Base-by-base conservation (phyloP, 1,140 invertebrate genomes). In the Sycobia sp. region DNA sequence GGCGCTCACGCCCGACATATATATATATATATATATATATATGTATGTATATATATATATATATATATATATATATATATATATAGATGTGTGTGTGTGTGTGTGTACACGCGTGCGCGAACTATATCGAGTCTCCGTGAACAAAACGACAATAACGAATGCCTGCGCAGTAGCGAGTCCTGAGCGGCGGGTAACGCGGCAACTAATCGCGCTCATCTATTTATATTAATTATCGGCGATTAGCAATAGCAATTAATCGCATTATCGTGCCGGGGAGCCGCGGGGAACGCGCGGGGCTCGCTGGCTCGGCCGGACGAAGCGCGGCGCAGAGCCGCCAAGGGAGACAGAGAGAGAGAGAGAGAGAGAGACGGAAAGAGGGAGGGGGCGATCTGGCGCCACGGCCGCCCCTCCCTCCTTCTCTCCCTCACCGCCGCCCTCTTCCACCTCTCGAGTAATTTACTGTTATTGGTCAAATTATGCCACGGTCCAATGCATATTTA, bases 221-320 rank as follows among this genome's bases (percentile, higher is more conserved):
- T 82, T 82, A 82, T 82, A 82, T 82, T 81, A 82, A 82, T 82
- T 80, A 82, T 82, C 80, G 78, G 72, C 78, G 78, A 82, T 82
- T 82, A 82, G 80, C 78, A 80, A 79, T 81, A 79, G 75, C 78
- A 79, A 80, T 82, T 81, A 80, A 79, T 82, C 79, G 77, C 73
- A 82, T 82, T 82, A 81, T 79, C 78, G 73, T 79, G 69, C 54
- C 18, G 67, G n/a, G n/a, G 66, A 63, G 69, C 67, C 65, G 66
- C 70, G 54, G 65, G 44, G 46, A 29, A 36, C 46, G 51, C 51
- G 54, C 29, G 54, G 44, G 20, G 43, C 53, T 38, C 29, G 27
- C 32, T 1, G 39, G 57, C 25, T 54, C n/a, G 7, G 43, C 1
- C 7, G 43, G 16, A 23, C 2, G 22, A 18, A 20, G 27, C 18